Base-by-base conservation (phyloP, 2,888 invertebrate species). In the Willowsia nigromaculata region DNA sequence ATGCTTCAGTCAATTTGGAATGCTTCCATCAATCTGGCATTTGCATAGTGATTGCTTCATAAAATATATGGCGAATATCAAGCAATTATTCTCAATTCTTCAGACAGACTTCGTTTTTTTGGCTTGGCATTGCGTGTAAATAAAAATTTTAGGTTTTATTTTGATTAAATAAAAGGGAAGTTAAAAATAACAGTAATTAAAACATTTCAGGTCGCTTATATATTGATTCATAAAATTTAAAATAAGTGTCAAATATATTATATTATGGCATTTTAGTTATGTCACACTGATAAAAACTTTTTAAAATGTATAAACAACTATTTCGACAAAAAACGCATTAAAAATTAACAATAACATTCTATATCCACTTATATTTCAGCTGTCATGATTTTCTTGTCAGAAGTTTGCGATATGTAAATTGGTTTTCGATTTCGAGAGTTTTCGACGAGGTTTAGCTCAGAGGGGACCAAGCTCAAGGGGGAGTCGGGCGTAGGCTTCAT, bases 361-460 rank as follows among this genome's bases (percentile, higher is more conserved):
- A 78, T 65, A 85, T 76, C 27, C 33, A 78, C n/a, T 71, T 85
- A 85, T 47, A 43, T n/a, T 37, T 87, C 65, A 71, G 71, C 84
- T 78, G 84, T 88, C 84, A 84, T 78, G 78, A 78, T 62, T 53
- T 84, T 53, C n/a, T 85, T 89, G 40, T 90, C 87, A 59, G 87
- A 71, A 30, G 87, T 86, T 91, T 92, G 93, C 65, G 91, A 90
- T 59, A 93, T 91, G 85, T 93, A 93, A 85, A 93, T 93, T 33
- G 93, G 93, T 80, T 92, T 93, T 22, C 93, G 83, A 88, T 92
- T 92, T 84, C 93, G 78, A 2, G 93, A 92, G 71, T 88, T 91
- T 62, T 92, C 92, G 1, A 82, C 85, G 37, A 92, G 91, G 74
- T 92, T 92, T 53, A 92, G 85, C 65, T 92, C 92, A 50, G 92